A percentile compares a stretch with the other conserved stretches of the same genome.
These are phyloP conservation scores for Orthosia cruda DNA, from an alignment of 2,888 invertebrate species.

Conservation along the genomic window DNA sequence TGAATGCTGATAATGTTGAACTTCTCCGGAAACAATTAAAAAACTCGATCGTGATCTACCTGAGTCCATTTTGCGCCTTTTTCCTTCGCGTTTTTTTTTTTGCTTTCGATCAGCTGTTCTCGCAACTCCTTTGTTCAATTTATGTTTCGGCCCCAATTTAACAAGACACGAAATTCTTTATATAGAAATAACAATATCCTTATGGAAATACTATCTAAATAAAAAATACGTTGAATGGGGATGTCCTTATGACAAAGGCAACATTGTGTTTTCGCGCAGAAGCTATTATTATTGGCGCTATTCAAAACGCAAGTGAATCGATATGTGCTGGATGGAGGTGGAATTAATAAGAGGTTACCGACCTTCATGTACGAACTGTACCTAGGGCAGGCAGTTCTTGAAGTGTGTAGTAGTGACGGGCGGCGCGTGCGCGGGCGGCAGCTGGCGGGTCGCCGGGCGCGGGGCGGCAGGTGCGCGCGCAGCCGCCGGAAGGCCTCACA, in stretches of 20 bases:
- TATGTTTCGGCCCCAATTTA: constrained; percentile 52
- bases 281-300: constrained; percentile 56
- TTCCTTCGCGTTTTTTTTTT: constrained; percentile 51
- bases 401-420: constrained; percentile 35
- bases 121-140: constrained; percentile 67
- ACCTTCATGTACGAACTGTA: constrained; percentile 46
- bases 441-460: constrained; percentile 73
- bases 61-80: constrained; percentile 57
- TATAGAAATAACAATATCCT: constrained; percentile 54
- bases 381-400: constrained; percentile 44
- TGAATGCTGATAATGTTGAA: constrained; percentile 41
- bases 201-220: constrained; percentile 48
- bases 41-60: constrained; percentile 64
- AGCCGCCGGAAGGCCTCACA: constrained; percentile 90
- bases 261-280: constrained; percentile 59
- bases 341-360: constrained; percentile 54
- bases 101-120: constrained; percentile 72
- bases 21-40: constrained; percentile 57
- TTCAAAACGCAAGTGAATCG: constrained; percentile 52
- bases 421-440: constrained; percentile 80
- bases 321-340: constrained; percentile 36
- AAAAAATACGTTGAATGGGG: constrained; percentile 58
- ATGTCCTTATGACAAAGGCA: constrained; percentile 56
- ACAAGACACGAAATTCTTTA: constrained; percentile 58
- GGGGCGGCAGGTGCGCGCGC: constrained; percentile 87